Evolutionary conservation across 1,140 invertebrate species (phyloP).

Genomic region (Pentalonia nigronervosa): DNA sequence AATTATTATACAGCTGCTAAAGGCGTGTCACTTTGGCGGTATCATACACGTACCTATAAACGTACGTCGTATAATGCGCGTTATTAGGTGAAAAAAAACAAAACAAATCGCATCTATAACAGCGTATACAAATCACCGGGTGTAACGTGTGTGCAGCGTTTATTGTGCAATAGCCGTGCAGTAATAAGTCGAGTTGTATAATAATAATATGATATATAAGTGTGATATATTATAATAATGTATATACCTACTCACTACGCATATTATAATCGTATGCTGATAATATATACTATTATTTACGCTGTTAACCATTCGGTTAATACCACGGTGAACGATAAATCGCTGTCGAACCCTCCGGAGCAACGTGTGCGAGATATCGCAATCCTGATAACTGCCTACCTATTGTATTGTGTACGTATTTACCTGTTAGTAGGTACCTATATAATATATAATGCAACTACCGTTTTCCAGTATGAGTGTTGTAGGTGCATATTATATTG

Average conservation of each 20-base stretch:
- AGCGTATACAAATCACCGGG: neutral
- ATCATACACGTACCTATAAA: too few relatives aligned
- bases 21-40: neutral
- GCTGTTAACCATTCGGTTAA: neutral
- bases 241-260: neutral
- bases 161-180: neutral
- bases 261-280: too few relatives aligned
- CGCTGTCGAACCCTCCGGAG: neutral
- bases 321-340: neutral
- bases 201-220: neutral
- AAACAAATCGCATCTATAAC: neutral
- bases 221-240: neutral
- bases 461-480: neutral
- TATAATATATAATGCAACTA: neutral
- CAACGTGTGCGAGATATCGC: slow-evolving; percentile 16
- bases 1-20: neutral
- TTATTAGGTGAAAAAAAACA: neutral
- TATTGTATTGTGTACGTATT: neutral
- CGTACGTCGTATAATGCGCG: neutral
- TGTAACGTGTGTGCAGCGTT: neutral
- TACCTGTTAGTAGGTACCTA: neutral
- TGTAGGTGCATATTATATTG: neutral
- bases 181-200: neutral
- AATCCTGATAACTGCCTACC: neutral
- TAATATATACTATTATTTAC: too few relatives aligned